Base-by-base conservation (phyloP, 1,140 invertebrate species). In the Catajapyx aquilonaris region DNA sequence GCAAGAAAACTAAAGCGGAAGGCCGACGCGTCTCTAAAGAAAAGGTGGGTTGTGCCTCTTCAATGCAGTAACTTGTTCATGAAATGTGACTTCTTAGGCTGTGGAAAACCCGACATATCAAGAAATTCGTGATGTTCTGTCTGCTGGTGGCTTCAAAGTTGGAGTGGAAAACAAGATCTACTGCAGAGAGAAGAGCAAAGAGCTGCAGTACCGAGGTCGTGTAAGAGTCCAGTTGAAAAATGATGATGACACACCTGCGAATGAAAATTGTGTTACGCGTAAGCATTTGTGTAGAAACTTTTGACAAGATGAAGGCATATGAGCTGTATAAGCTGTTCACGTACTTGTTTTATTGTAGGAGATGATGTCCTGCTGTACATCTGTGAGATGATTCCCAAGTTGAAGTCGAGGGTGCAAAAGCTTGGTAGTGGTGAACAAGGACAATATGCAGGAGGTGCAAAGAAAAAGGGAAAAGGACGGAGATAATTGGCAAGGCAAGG, bases 121-220 rank as follows among this genome's bases (percentile, higher is more conserved):
- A 49, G 93, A 98, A 57, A 96, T 97, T 33, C 66, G 76, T 40
- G 90, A 97, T 62, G 86, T 96, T 3, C 57, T 95, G 17, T 58
- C 73, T 7, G 69, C 78, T 32, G 70, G 75, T 34, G 83, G 84
- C 21, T 59, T 95, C 18, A 76, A 74, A 46, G 72, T 91, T 38
- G 77, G 75, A 20, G 73, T 90, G n/a, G 88, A 96, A 64, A 90
- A 91, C 51, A 96, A 96, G 61, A 61, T 85, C 4, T 91, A 96
- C 54, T 72, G 78, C n/a, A 65, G 84, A 28, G 93, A 97, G 56
- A 62, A 69, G 31, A 90, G 88, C 52, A 85, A 86, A 57, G 86
- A 95, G 60, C 55, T 76, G 5, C 54, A 76, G 11, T 74, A 70
- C 45, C 66, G 83, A 44, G 91, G 93, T 2, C 65, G 93, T 33